Evolutionary conservation across 2,888 invertebrate genomes (phyloP).

Genomic region (Ptilodon capucinus): DNA sequence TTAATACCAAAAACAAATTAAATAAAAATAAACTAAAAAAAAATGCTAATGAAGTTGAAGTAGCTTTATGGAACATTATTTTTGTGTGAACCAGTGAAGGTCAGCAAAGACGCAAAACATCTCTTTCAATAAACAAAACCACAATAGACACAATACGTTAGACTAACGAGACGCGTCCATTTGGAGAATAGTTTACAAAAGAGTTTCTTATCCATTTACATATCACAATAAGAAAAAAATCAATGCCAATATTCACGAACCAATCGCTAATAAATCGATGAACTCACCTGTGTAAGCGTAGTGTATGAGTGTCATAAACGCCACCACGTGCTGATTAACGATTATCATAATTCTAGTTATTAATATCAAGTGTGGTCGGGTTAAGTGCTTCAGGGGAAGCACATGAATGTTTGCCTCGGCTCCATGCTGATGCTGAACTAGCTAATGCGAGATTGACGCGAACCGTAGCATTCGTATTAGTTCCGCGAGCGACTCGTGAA

Average conservation of each 20-base stretch:
- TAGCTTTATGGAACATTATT: too few relatives aligned
- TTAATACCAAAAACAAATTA: too few relatives aligned
- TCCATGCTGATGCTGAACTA: conserved; percentile 3
- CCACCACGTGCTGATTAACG: conserved; percentile 9
- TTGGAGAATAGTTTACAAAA: too few relatives aligned
- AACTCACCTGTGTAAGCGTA: conserved; percentile 24
- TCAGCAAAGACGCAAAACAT: background rate
- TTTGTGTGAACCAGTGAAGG: background rate
- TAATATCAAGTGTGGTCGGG: conserved; percentile 3
- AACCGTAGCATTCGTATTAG: background rate
- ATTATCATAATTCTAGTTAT: conserved; percentile 19
- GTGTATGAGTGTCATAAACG: conserved; percentile 20
- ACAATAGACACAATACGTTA: too few relatives aligned
- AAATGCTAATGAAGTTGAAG: too few relatives aligned
- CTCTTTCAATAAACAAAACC: too few relatives aligned
- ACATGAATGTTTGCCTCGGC: conserved; percentile 26
- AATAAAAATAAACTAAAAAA: too few relatives aligned
- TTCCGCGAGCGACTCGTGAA: background rate
- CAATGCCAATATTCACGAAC: background rate
- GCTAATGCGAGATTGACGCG: background rate
- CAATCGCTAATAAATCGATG: conserved; percentile 27
- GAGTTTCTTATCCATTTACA: too few relatives aligned
- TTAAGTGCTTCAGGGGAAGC: conserved; percentile 23
- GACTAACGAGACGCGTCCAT: background rate
- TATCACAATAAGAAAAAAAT: background rate